Base-by-base conservation (phyloP, 35 echinoderm and acorn worm genomes). In the Amphiura filiformis region DNA sequence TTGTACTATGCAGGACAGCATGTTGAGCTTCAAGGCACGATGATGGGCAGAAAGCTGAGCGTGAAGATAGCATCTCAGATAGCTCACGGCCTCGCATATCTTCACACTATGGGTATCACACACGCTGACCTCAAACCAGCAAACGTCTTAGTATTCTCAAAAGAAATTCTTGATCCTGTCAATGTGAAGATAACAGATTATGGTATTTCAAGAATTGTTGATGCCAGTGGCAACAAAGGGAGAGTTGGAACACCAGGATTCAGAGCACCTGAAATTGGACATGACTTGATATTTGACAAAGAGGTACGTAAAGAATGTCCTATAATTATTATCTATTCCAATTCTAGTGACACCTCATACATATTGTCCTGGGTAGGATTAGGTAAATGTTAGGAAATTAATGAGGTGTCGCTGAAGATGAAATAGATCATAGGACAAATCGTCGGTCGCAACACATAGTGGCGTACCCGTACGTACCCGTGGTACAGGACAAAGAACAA, bases 181-280 rank as follows among this genome's bases (percentile, higher is more conserved):
- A 94, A 94, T 35, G 80, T 89, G 18, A 94, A 94, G 52, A 57
- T 94, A 13, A 90, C 93, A 13, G 93, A 94, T 57, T 94, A 94
- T 90, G 88, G 93, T 0, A 94, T 94, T 23, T 81, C 93, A 35
- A 80, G 88, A 56, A 56, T 37, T 18, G 81, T 83, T 64, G 84
- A 86, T 64, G 38, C 78, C 42, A 77, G 81, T 39, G 93, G 93
- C 23, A 84, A 84, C 0, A 82, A 80, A 84, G 88, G 88, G 15
- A 80, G 56, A 39, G 88, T 83, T 26, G 93, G 93, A 33, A 77
- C 93, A 32, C 88, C 84, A 56, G 93, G 93, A 47, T 94, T 94
- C 65, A 64, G 87, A 65, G 93, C 93, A 13, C 93, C 93, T 39
- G 93, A 94, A 44, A 89, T 94, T 23, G 49, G 57, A 7, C 77